Percentiles rank a stretch among this genome's conserved stretches.
Evolutionary conservation across 2,888 invertebrate genomes (phyloP).

Genomic region (Eustalomyia histrio): DNA sequence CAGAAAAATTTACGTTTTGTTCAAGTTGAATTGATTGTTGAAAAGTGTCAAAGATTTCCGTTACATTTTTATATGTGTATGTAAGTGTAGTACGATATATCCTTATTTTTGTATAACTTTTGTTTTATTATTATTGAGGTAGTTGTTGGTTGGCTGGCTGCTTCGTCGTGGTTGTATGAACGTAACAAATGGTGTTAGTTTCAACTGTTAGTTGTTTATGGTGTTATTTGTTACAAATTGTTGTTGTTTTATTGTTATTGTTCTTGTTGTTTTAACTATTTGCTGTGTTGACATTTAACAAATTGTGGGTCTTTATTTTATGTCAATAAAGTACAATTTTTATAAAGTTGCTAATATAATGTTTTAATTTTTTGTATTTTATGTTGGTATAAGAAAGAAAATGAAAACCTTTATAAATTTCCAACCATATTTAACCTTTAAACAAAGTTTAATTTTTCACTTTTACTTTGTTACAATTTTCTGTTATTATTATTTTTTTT

Average conservation of each 20-base stretch:
- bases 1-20: constrained; percentile 63
- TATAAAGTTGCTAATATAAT: constrained; percentile 59
- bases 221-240: constrained; percentile 66
- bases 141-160: constrained; percentile 18
- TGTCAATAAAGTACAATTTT: constrained; percentile 63
- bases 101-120: constrained; percentile 53
- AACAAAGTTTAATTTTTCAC: background rate
- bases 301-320: constrained; percentile 65
- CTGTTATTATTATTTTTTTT: constrained; percentile 2
- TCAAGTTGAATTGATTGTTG: constrained; percentile 70
- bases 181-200: constrained; percentile 64
- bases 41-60: constrained; percentile 72
- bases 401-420: constrained; percentile 12
- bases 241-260: constrained; percentile 55
- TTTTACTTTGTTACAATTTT: constrained; percentile 14
- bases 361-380: constrained; percentile 23
- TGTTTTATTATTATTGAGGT: constrained; percentile 47
- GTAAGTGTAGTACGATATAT: constrained; percentile 2
- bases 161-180: constrained; percentile 50
- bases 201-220: constrained; percentile 65
- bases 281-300: constrained; percentile 66
- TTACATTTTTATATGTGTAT: constrained; percentile 52
- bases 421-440: constrained; percentile 12
- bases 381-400: background rate
- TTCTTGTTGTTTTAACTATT: constrained; percentile 54